phyloP scores from a whole-genome alignment of 2,113 vertebrate species.

The Girardinichthys multiradiatus region DNA sequence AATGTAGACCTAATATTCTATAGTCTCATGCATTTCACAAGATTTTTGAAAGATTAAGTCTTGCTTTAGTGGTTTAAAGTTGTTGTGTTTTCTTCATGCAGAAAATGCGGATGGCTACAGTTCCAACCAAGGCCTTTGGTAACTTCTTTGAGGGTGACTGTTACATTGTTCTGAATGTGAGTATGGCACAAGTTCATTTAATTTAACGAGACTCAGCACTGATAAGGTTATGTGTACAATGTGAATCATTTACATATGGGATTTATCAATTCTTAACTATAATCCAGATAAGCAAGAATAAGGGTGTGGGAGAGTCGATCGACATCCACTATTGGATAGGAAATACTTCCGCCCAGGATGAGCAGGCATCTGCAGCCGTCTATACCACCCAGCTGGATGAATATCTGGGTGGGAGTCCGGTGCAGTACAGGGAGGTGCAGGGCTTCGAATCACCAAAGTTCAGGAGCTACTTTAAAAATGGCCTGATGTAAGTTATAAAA shows the following conservation, averaged over 20 bases:
- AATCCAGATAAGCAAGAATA: constrained; percentile 72
- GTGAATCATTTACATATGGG: neutral
- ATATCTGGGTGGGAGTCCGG: constrained; percentile 77
- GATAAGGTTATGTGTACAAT: neutral
- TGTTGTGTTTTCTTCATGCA: constrained; percentile 54
- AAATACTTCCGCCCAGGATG: constrained; percentile 84
- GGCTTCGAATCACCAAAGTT: constrained; percentile 84
- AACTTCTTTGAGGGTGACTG: constrained; percentile 93
- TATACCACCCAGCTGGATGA: constrained; percentile 86
- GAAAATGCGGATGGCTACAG: constrained; percentile 88
- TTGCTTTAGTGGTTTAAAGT: neutral
- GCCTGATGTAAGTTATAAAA: constrained; percentile 84
- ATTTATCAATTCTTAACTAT: neutral
- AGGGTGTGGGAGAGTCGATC: constrained; percentile 52
- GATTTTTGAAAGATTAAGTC: neutral
- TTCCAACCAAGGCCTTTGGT: constrained; percentile 84
- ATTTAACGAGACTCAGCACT: constrained; percentile 13
- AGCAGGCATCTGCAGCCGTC: constrained; percentile 86
- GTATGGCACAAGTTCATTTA: constrained; percentile 57
- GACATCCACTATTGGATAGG: constrained; percentile 93
- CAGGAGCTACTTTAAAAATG: constrained; percentile 88
- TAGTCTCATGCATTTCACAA: too few relatives aligned
- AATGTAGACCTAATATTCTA: neutral
- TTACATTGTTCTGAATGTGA: constrained; percentile 87
- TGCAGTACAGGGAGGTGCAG: constrained; percentile 90